These are phyloP conservation scores for Platyscapa corneri DNA, from an alignment of 1,140 invertebrate genomes.

Conservation along the genomic window DNA sequence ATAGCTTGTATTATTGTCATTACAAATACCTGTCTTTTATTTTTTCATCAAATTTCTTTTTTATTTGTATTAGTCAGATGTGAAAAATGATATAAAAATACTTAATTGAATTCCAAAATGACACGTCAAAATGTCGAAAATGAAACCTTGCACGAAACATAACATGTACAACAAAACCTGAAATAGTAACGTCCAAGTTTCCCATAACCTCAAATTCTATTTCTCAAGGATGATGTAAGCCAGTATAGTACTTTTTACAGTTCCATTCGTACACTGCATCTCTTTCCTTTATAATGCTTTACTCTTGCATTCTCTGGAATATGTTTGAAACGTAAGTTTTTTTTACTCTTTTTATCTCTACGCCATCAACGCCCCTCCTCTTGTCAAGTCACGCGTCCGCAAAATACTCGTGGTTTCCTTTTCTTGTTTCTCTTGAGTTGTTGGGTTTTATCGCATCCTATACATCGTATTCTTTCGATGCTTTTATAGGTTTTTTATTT, in stretches of 20 bases:
- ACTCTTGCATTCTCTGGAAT: neutral
- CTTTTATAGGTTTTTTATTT: neutral
- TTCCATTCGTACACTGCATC: neutral
- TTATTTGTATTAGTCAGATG: no score
- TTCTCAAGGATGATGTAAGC: slow-evolving; percentile 6
- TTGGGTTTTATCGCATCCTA: neutral
- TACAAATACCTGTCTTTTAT: no score
- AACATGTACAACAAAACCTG: neutral
- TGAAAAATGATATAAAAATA: no score
- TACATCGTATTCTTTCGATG: neutral
- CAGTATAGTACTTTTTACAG: neutral
- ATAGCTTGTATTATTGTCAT: no score
- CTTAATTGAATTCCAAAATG: no score
- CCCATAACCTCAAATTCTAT: slow-evolving; percentile 9
- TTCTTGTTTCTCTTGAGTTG: neutral
- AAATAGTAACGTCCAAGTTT: neutral
- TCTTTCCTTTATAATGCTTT: neutral
- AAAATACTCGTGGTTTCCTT: neutral
- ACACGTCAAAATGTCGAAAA: no score
- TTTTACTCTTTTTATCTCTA: neutral
- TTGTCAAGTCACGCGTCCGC: neutral
- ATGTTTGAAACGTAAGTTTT: neutral
- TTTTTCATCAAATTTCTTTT: no score
- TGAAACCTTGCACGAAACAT: no score
- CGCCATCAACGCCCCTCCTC: no score